Evolutionary conservation across 2,888 invertebrate species (phyloP), one percentile per base, ranked within the genome.

Genomic region (Orgyia antiqua): DNA sequence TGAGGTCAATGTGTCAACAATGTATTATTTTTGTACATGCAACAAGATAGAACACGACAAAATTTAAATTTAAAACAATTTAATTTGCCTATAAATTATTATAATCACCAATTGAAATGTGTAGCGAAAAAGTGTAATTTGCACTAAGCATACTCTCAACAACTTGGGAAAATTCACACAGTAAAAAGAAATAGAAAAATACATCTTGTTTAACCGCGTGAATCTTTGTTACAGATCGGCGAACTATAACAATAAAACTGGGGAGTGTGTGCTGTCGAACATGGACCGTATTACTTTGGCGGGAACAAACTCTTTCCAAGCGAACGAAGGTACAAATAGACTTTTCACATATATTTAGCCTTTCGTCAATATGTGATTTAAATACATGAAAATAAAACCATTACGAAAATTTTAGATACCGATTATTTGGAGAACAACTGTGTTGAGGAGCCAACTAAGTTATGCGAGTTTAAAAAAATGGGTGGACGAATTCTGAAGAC

Each of bases 381-480:
- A 24, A 23, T 2, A 10, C 10, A 9, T 10, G 5, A 9, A 20
- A 9, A 20, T n/a, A 20, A n/a, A 13, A 13, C 30, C 26, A 35
- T 32, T 28, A 4, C 4, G 5, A 9, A 12, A 20, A 43, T 6
- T 52, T 20, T 51, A 87, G 88, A 87, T 43, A 82, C 89, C 61
- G 96, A 96, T 68, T 96, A 95, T 79, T 89, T 96, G 83, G 96
- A 96, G 76, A 96, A 96, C 79, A 95, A 96, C 73, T 96, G 96
- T 75, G 95, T 96, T 18, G 95, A 95, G 61, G 96, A 97, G 65
- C 96, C 96, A n/a, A 94, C 94, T 27, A 96, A 95, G 73, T 87
- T 97, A 42, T 97, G 97, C 82, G 96, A 97, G 79, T 97, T 97
- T 87, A 95, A 96, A 78, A 94, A 95, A 68, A 89, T 95, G 71